Evolutionary conservation across 2,113 vertebrate genomes (phyloP), one percentile per base, ranked within the genome.

Genomic region (Peromyscus californicus): DNA sequence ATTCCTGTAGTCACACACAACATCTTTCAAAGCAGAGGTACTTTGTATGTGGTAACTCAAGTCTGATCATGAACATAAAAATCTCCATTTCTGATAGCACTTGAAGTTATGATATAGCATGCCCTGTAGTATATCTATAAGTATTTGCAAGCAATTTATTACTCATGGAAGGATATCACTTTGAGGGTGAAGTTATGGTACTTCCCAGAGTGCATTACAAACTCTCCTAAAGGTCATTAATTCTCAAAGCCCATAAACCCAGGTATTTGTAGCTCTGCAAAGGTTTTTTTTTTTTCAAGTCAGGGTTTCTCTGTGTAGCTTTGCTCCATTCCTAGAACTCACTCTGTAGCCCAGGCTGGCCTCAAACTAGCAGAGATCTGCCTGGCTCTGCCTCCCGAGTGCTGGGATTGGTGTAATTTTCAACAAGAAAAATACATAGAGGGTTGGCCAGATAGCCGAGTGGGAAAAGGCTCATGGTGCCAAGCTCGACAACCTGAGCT

Each of bases 201-300:
- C 33, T 51, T 51, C 19, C 45, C 45, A 48, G 63, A 51, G 67
- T 48, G 29, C 63, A 22, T 94, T 89, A 91, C 24, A 89, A 57
- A 87, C 67, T 39, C 17, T 94, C 83, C 94, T 89, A 87, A 48
- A 97, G 67, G 67, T 89, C 87, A 87, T 96, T 93, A 93, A 94
- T 97, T 94, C 92, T 70, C 36, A 93, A 97, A 94, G 36, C 61
- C n/a, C 67, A 88, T 96, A 96, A 96, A 91, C 61, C 92, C 92
- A 83, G 31, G 33, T 69, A 83, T 83, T 96, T 91, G 91, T 72
- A 93, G 67, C 74, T 94, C 65, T 89, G 67, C 48, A 79, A 89
- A 97, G 39, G n/a, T n/a, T 51, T n/a, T n/a, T n/a, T n/a, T n/a
- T 51, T 51, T 51, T 51, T 51, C 51, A 51, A 51, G 51, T 9